phyloP scores from a whole-genome alignment of 2,888 invertebrate genomes.

The Thera britannica region DNA sequence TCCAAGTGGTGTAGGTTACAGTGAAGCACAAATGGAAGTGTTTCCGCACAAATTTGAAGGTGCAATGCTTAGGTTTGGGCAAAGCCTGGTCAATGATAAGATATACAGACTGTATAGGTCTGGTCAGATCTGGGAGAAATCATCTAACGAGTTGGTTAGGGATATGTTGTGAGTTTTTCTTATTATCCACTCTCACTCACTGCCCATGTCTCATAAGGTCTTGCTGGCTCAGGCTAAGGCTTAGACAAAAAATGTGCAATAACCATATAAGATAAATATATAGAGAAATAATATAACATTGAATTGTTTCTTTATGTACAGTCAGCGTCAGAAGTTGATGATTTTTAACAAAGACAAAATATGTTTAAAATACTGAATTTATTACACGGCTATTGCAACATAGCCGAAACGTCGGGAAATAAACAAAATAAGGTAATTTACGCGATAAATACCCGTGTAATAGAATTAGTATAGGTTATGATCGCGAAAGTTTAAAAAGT shows the following conservation, averaged over 20 bases:
- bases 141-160: slow-evolving; percentile 65
- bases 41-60: slow-evolving; percentile 81
- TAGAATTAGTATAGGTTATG: too few relatives aligned
- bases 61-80: slow-evolving; percentile 80
- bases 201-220: not conserved
- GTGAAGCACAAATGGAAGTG: slow-evolving; percentile 76
- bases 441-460: too few relatives aligned
- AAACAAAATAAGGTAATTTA: too few relatives aligned
- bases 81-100: slow-evolving; percentile 75
- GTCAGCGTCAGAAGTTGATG: not conserved
- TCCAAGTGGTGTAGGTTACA: slow-evolving; percentile 65
- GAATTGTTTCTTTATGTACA: not conserved
- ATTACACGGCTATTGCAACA: too few relatives aligned
- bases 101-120: slow-evolving; percentile 76
- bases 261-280: not conserved
- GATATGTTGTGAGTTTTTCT: slow-evolving; percentile 49
- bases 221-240: too few relatives aligned
- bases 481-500: too few relatives aligned
- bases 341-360: not conserved
- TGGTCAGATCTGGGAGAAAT: slow-evolving; percentile 79
- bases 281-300: not conserved
- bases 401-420: too few relatives aligned
- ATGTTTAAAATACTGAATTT: too few relatives aligned
- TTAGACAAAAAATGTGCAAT: too few relatives aligned
- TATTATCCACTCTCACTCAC: not conserved